Base-by-base conservation (phyloP, 2,888 invertebrate species). In the Venusia cambrica region DNA sequence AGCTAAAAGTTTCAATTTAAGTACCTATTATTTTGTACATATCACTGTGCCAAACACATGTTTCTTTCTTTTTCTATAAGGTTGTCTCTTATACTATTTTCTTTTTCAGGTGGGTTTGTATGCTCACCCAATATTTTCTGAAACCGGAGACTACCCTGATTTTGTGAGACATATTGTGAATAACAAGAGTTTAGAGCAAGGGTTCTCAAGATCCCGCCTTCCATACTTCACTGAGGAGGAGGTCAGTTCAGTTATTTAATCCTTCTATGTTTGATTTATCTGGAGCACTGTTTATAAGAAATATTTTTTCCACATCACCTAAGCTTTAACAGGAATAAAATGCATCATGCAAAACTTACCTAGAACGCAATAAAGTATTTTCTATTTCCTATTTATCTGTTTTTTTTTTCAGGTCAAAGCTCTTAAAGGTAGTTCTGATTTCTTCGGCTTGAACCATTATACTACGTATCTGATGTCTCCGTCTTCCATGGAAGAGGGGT, bases 371-470 rank as follows among this genome's bases (percentile, higher is more conserved):
- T 11, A 31, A 13, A 13, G 2, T 13, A 20, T 4, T 19, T 19
- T 28, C 5, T 21, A 21, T 12, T 21, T 21, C 12, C 6, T 21
- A 9, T 4, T 5, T 29, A 10, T n/a, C 22, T 22, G 6, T 7
- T n/a, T 20, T 10, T 1, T 15, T 8, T 65, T 60, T 29, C 50
- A 85, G 91, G 75, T 57, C 47, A 55, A 55, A 12, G 53, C 61
- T 43, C 15, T 85, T 5, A 63, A 58, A 24, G 84, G 83, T 3
- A 79, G 88, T 26, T 75, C 88, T 1, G 91, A 91, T 52, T 90
- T 90, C 61, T 81, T 90, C 24, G 91, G 90, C 0, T 53, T 91
- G 8, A 91, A 91, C 51, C 88, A 89, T 49, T 92, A 91, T 55
- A 87, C 89, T 0, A 73, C 84, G 0, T 73, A 53, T 32, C 27